Conservation (phyloP, 1,140 invertebrate genomes). For the Trichoplusia ni region DNA sequence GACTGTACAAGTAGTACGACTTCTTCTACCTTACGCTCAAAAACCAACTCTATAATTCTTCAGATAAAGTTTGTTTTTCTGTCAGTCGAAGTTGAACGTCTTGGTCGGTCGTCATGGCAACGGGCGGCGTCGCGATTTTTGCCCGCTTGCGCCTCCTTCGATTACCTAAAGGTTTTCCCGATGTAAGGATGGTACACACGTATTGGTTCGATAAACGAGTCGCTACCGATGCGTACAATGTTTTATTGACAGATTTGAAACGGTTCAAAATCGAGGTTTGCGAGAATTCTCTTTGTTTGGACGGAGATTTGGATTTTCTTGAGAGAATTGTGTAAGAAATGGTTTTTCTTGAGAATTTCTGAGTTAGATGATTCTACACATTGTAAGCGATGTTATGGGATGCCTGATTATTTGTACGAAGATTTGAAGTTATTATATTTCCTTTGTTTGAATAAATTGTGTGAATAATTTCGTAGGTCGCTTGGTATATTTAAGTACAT, state of each 20-base stretch:
- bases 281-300: slow-evolving; percentile 12
- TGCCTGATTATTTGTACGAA: background rate
- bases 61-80: slow-evolving; percentile 46
- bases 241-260: slow-evolving; percentile 65
- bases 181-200: slow-evolving; percentile 23
- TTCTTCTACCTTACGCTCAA: slow-evolving; percentile 11
- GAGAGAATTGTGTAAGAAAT: background rate
- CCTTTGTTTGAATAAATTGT: background rate
- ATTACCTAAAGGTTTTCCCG: slow-evolving; percentile 47
- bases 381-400: background rate
- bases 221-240: slow-evolving; percentile 39
- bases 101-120: slow-evolving; percentile 56
- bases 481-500: background rate
- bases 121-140: slow-evolving; percentile 73
- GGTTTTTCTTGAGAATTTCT: slow-evolving; percentile 1
- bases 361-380: background rate
- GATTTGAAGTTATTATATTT: background rate
- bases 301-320: background rate
- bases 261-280: slow-evolving; percentile 41
- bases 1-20: slow-evolving; percentile 31
- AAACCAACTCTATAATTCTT: slow-evolving; percentile 40
- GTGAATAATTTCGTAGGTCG: background rate
- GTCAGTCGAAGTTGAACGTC: slow-evolving; percentile 14
- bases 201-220: slow-evolving; percentile 23
- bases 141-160: slow-evolving; percentile 61